These are phyloP conservation scores for Cervus canadensis DNA, from an alignment of 2,113 vertebrate genomes.

Conservation along the genomic window DNA sequence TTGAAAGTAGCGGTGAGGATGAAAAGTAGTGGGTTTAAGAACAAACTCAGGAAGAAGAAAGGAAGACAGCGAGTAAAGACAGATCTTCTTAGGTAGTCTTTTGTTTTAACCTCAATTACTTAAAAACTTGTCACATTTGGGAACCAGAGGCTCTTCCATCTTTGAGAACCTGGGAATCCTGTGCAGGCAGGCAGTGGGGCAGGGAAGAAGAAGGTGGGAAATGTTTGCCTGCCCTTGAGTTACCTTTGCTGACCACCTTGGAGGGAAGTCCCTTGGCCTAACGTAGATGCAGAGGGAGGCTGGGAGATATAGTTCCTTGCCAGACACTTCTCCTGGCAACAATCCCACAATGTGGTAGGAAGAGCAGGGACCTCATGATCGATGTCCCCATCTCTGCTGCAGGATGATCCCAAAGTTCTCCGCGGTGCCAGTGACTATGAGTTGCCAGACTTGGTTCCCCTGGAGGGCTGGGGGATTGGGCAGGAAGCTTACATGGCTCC, in stretches of 20 bases:
- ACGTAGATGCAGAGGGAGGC: background rate
- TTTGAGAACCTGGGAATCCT: background rate
- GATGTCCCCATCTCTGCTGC: background rate
- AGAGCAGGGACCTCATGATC: background rate
- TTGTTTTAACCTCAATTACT: background rate
- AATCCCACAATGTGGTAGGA: background rate
- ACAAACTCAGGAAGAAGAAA: background rate
- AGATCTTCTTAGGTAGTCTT: background rate
- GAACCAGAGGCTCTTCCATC: background rate
- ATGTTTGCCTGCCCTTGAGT: background rate
- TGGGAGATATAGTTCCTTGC: background rate
- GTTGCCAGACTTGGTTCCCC: background rate
- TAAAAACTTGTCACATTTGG: background rate
- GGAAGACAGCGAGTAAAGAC: background rate
- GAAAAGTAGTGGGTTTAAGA: background rate
- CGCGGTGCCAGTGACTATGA: fast-evolving
- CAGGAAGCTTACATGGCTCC: background rate
- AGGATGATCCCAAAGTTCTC: background rate
- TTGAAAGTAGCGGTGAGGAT: background rate
- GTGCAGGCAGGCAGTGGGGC: fast-evolving
- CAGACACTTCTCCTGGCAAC: background rate
- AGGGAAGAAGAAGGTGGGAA: background rate
- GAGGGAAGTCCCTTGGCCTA: background rate
- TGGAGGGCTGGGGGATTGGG: background rate
- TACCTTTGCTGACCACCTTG: background rate